Evolutionary conservation across 2,888 invertebrate genomes (phyloP).

Genomic region (Diadegma fenestrale): DNA sequence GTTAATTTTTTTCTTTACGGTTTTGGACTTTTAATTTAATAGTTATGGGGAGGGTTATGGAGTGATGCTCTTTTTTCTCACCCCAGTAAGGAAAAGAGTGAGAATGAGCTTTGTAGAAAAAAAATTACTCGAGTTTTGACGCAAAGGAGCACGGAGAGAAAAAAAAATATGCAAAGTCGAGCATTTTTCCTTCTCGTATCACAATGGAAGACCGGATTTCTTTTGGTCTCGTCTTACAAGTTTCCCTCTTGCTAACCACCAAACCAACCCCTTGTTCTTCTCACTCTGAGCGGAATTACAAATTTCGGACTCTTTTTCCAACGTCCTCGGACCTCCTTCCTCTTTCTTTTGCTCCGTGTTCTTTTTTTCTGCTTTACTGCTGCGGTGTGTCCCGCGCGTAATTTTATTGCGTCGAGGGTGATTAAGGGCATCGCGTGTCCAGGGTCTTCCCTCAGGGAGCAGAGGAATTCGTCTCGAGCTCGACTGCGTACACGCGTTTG

Average conservation of each 20-base stretch:
- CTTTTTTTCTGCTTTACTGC: constrained; percentile 43
- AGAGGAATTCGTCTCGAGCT: constrained; percentile 40
- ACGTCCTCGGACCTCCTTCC: constrained; percentile 66
- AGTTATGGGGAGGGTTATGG: not conserved
- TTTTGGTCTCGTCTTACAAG: constrained; percentile 73
- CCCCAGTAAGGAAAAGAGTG: constrained; percentile 19
- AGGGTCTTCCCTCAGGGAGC: constrained; percentile 45
- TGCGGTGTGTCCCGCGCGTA: constrained; percentile 45
- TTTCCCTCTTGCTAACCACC: constrained; percentile 41
- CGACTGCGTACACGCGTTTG: not conserved
- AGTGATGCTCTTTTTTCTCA: not conserved
- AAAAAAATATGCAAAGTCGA: constrained; percentile 71
- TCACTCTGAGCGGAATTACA: constrained; percentile 80
- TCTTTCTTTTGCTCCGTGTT: constrained; percentile 23
- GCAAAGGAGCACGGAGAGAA: constrained; percentile 30
- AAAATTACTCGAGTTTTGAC: constrained; percentile 40
- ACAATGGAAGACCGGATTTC: constrained; percentile 82
- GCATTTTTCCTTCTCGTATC: constrained; percentile 79
- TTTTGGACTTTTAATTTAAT: not conserved
- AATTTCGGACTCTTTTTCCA: constrained; percentile 77
- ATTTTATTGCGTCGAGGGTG: constrained; percentile 66
- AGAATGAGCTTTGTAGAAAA: constrained; percentile 47
- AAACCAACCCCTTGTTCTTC: constrained; percentile 75
- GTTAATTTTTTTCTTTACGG: not conserved
- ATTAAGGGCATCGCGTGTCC: constrained; percentile 67